Percentiles rank a stretch among this genome's conserved stretches.
phyloP scores from a whole-genome alignment of 2,797 vertebrate genomes.

The Streptopelia turtur region DNA sequence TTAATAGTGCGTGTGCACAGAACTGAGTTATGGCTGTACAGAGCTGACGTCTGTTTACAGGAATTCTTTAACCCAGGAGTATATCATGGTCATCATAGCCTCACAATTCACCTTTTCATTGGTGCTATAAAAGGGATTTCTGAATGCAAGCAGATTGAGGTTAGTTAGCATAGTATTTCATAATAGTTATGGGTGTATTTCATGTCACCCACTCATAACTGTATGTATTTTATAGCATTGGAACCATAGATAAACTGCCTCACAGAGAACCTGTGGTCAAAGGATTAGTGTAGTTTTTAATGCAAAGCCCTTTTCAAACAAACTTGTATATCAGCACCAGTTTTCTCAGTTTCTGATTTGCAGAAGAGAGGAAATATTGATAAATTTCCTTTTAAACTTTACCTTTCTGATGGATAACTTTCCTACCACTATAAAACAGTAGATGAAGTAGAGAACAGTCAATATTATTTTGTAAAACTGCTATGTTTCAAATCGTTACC shows the following conservation, averaged over 20 bases:
- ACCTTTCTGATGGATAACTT: neutral
- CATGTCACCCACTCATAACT: neutral
- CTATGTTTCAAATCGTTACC: neutral
- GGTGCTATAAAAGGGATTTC: neutral
- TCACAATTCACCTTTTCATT: neutral
- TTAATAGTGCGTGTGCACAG: neutral
- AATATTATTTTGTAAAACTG: neutral
- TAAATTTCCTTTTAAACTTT: neutral
- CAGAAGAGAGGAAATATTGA: neutral
- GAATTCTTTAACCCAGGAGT: neutral
- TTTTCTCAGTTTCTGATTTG: neutral
- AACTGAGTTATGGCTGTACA: fast-evolving
- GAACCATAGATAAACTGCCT: neutral
- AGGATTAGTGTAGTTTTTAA: neutral
- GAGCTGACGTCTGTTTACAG: neutral
- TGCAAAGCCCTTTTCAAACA: neutral
- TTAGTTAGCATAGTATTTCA: neutral
- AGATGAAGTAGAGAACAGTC: neutral
- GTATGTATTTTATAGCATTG: neutral
- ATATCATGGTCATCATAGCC: neutral
- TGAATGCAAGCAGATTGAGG: neutral
- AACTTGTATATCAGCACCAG: neutral
- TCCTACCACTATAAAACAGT: neutral
- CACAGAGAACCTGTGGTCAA: neutral
- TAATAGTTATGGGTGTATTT: neutral